Conservation (phyloP, 2,888 invertebrate genomes). For the Prenolepis imparis region DNA sequence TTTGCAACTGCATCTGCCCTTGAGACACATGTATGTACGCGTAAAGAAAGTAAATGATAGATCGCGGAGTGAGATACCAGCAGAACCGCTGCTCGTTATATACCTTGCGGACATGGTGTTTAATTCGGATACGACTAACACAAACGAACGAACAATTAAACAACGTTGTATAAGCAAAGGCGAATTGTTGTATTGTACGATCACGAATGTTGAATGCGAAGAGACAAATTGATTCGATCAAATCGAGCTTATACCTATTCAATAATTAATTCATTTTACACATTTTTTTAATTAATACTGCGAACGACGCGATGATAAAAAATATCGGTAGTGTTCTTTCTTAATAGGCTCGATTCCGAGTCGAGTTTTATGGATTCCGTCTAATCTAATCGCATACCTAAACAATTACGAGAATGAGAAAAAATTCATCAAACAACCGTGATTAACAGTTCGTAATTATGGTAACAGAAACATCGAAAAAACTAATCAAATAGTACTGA, state of each 20-base stretch:
- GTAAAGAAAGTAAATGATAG: conserved; percentile 53
- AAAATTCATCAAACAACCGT: not conserved
- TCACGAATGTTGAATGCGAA: no score
- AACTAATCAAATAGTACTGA: not conserved
- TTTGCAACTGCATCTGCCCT: conserved; percentile 27
- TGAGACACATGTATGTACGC: conserved; percentile 6
- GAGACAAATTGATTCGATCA: not conserved
- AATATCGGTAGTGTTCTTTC: not conserved
- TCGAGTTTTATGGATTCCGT: not conserved
- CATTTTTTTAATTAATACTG: conserved; percentile 19
- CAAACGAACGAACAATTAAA: conserved; percentile 44
- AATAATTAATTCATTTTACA: conserved; percentile 5
- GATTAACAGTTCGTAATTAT: not conserved
- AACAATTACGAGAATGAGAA: not conserved
- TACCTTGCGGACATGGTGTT: conserved; percentile 32
- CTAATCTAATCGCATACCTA: conserved; percentile 33
- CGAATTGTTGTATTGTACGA: conserved; percentile 15
- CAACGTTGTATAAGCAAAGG: conserved; percentile 4
- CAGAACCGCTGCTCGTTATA: conserved; percentile 30
- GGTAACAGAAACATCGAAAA: not conserved
- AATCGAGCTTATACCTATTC: not conserved
- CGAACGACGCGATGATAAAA: conserved; percentile 46
- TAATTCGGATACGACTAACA: conserved; percentile 35
- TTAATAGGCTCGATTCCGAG: conserved; percentile 3
- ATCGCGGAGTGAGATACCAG: conserved; percentile 46